Percentiles rank a stretch among this genome's conserved stretches.
phyloP scores from a whole-genome alignment of 2,888 invertebrate genomes.

The Dicyrtoma fusca region DNA sequence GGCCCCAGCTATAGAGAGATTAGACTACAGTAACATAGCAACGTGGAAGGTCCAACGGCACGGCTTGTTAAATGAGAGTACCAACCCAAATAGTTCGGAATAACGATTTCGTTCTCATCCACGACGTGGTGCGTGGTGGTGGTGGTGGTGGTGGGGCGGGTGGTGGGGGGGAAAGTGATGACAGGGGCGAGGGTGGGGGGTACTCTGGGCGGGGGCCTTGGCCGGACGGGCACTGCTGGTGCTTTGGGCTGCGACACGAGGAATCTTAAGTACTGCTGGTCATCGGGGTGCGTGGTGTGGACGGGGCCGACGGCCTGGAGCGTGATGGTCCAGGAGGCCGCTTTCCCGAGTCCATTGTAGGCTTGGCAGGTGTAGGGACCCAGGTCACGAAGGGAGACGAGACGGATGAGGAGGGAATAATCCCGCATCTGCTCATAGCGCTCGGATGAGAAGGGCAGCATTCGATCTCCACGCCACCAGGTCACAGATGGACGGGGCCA shows the following conservation, averaged over 20 bases:
- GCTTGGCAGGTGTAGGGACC: conserved; percentile 89
- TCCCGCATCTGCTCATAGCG: conserved; percentile 74
- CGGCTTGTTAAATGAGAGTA: neutral
- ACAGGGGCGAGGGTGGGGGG: conserved; percentile 1
- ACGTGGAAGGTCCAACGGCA: too few species aligned
- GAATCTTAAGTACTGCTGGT: conserved; percentile 67
- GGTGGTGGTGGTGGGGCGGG: conserved; percentile 16
- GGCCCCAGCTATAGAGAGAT: too few species aligned
- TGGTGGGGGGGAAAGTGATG: conserved; percentile 20
- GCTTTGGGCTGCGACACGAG: conserved; percentile 61
- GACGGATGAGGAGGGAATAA: conserved; percentile 73
- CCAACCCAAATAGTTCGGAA: conserved; percentile 27
- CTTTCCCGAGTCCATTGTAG: conserved; percentile 77
- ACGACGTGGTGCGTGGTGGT: neutral
- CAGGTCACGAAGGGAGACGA: conserved; percentile 71
- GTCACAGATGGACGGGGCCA: conserved; percentile 76
- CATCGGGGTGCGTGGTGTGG: conserved; percentile 64
- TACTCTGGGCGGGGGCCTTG: conserved; percentile 23
- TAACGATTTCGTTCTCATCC: conserved; percentile 29
- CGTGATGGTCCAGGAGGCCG: conserved; percentile 75
- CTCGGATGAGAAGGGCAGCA: conserved; percentile 73
- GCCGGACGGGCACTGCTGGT: conserved; percentile 4
- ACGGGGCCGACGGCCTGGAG: conserved; percentile 74
- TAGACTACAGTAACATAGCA: too few species aligned
- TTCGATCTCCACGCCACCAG: conserved; percentile 80